Conservation (phyloP, 2,113 vertebrate species). For the Rhombomys opimus region DNA sequence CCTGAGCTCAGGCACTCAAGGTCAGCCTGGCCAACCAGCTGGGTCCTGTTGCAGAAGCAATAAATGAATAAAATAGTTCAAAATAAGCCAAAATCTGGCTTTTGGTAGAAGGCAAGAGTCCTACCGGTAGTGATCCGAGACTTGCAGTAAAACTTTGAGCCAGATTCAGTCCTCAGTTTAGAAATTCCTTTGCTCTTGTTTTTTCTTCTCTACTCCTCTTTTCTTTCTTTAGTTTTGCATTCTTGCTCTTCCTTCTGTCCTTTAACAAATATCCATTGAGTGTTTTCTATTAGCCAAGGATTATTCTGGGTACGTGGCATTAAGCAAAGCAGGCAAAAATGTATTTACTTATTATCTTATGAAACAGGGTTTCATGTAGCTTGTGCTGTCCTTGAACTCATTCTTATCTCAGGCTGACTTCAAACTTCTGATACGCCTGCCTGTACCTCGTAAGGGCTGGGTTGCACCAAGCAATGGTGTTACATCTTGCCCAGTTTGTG, state of each 20-base stretch:
- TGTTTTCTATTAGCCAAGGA: neutral
- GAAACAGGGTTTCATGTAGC: neutral
- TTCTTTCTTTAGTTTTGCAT: neutral
- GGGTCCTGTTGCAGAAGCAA: neutral
- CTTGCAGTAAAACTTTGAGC: conserved; percentile 17
- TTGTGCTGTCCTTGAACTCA: neutral
- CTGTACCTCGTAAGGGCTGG: neutral
- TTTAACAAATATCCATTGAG: neutral
- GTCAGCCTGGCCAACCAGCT: neutral
- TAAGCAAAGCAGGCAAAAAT: neutral
- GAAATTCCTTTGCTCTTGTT: neutral
- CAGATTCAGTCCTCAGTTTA: neutral
- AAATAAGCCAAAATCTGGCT: conserved; percentile 5
- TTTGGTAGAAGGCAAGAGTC: neutral
- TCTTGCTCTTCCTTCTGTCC: neutral
- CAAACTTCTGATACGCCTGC: neutral
- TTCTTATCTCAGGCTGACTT: neutral
- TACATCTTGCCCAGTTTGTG: too few species aligned
- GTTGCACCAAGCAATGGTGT: neutral
- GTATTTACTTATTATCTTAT: neutral
- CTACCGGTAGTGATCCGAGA: neutral
- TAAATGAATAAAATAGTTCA: neutral
- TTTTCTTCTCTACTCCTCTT: neutral
- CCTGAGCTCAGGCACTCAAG: neutral
- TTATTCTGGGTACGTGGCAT: neutral